A percentile compares a stretch with the other conserved stretches of the same genome.
phyloP scores from a whole-genome alignment of 2,797 vertebrate genomes.

The Platyrinchus mystaceus region DNA sequence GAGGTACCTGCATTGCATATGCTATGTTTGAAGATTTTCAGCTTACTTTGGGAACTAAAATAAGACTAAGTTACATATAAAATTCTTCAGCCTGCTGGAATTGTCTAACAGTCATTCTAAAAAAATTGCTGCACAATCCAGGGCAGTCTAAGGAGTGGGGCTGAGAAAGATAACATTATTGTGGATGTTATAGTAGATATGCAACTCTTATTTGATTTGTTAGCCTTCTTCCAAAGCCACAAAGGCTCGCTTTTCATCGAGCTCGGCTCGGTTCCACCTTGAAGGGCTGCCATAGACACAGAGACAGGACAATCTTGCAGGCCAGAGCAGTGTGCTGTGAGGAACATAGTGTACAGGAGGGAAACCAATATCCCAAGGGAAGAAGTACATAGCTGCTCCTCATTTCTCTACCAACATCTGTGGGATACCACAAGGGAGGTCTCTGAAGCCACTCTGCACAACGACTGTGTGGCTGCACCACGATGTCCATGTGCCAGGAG shows the following conservation, averaged over 20 bases:
- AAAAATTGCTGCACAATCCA: not conserved
- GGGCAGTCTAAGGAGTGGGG: not conserved
- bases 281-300: not conserved
- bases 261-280: not conserved
- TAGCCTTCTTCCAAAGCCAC: not conserved
- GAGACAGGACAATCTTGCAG: not conserved
- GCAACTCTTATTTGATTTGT: not conserved
- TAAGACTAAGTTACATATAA: not conserved
- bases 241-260: not conserved
- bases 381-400: not conserved
- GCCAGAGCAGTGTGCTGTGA: not conserved
- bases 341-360: not conserved
- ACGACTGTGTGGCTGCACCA: not conserved
- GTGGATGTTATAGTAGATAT: not conserved
- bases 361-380: not conserved
- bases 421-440: constrained; percentile 1
- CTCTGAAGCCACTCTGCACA: not conserved
- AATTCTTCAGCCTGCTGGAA: not conserved
- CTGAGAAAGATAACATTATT: not conserved
- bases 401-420: not conserved
- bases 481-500: accelerated
- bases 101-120: not conserved
- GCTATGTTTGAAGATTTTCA: not conserved
- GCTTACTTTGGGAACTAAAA: not conserved
- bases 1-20: not conserved